Conservation (phyloP, 2,113 vertebrate genomes). For the Sclerurus mexicanus region DNA sequence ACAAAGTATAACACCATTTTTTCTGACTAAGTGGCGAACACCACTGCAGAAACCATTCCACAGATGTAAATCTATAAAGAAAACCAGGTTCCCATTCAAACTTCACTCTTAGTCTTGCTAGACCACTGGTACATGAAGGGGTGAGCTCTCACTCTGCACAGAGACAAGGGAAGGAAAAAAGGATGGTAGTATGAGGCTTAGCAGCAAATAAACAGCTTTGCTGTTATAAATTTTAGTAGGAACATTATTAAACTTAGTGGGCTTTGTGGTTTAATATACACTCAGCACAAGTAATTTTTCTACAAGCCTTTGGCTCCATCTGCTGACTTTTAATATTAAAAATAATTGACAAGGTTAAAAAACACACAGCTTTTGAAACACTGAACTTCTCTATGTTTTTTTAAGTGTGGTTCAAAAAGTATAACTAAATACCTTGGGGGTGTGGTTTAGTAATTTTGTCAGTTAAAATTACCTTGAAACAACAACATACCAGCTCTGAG, state of each 20-base stretch:
- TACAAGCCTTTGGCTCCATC: constrained; percentile 80
- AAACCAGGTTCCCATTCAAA: background rate
- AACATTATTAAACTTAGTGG: background rate
- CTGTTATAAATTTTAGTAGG: background rate
- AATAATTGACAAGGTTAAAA: constrained; percentile 21
- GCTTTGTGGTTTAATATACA: constrained; percentile 14
- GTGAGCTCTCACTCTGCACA: background rate
- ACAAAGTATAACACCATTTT: background rate
- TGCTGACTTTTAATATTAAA: constrained; percentile 77
- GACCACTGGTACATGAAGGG: background rate
- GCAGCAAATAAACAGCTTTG: background rate
- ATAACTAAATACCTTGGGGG: background rate
- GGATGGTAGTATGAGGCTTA: background rate
- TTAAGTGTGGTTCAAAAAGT: background rate
- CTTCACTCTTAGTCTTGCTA: background rate
- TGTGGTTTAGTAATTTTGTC: background rate
- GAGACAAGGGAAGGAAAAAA: background rate
- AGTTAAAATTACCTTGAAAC: background rate
- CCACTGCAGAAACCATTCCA: background rate
- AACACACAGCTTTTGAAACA: background rate
- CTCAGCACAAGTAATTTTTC: constrained; percentile 57
- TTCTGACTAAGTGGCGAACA: background rate
- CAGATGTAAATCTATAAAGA: background rate
- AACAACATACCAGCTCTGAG: background rate
- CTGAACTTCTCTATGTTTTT: background rate